Conservation (phyloP, 2,888 invertebrate species). For the Gisinianus flammeolus region DNA sequence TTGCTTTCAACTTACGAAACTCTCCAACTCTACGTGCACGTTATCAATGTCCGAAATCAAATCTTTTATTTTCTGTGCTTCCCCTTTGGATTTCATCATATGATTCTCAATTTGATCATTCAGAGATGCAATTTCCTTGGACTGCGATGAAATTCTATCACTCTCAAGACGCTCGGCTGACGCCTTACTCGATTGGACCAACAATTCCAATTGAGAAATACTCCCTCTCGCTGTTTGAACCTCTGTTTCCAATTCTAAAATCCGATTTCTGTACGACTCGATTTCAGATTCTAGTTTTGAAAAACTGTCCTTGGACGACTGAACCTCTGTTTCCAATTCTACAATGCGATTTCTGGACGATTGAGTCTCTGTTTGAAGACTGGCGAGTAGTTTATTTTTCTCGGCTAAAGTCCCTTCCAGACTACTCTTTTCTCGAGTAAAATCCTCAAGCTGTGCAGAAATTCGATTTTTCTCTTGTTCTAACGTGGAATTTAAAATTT, state of each 20-base stretch:
- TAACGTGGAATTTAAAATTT: neutral
- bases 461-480: constrained; percentile 13
- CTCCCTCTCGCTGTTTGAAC: neutral
- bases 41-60: neutral
- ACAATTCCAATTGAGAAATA: neutral
- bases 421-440: neutral
- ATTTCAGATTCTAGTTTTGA: neutral
- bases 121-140: neutral
- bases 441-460: neutral
- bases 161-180: neutral
- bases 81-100: neutral
- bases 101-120: neutral
- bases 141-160: neutral
- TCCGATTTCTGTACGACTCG: neutral
- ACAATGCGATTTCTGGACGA: neutral
- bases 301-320: neutral
- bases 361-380: neutral
- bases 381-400: neutral
- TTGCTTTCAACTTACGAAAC: too few species aligned
- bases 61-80: neutral
- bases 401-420: neutral
- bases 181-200: neutral
- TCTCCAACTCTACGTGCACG: neutral
- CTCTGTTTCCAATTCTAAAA: neutral
- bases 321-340: neutral